Base-by-base conservation (phyloP, 2,888 invertebrate genomes). In the Aphelenchoides bicaudatus region DNA sequence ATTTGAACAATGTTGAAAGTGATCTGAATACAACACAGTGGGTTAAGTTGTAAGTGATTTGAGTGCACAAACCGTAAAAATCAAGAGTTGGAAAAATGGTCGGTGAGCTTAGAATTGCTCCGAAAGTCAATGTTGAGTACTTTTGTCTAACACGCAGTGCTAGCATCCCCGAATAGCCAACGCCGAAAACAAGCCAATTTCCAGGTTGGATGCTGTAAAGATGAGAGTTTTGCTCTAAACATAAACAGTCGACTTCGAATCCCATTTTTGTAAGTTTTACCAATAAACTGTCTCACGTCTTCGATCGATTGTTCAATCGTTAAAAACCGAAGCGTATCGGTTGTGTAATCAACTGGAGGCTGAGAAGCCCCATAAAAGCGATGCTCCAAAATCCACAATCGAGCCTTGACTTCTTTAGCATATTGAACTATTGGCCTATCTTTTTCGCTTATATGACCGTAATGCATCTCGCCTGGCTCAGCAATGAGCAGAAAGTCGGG, bases 181-280 rank as follows among this genome's bases (percentile, higher is more conserved):
- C 93, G 10, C 93, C 93, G 80, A 93, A 92, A 1, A 87, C 87
- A 62, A 94, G 87, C 90, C 91, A 91, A 80, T 88, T 89, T 0
- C 79, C 73, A 67, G 76, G 59, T 5, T 67, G 61, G 16, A 70
- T 56, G 29, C 59, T 39, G 29, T 60, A 63, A 29, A 65, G 63
- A 1, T 53, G 39, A 51, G 87, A 88, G 85, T 89, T 43, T 19
- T 21, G n/a, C 27, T 37, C 31, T 37, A 58, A 58, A 13, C 56
- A 58, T 19, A 58, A 23, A 8, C 47, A 19, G 16, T 34, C 25
- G 27, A 58, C 58, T 2, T 23, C 58, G 10, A 58, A n/a, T n/a
- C n/a, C n/a, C n/a, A n/a, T n/a, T n/a, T n/a, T 53, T 39, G 52
- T 87, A 88, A 85, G 89, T 43, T 19, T 21, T 19, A 27, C 47